Base-by-base conservation (phyloP, 2,888 invertebrate species). In the Stenotaenia linearis region DNA sequence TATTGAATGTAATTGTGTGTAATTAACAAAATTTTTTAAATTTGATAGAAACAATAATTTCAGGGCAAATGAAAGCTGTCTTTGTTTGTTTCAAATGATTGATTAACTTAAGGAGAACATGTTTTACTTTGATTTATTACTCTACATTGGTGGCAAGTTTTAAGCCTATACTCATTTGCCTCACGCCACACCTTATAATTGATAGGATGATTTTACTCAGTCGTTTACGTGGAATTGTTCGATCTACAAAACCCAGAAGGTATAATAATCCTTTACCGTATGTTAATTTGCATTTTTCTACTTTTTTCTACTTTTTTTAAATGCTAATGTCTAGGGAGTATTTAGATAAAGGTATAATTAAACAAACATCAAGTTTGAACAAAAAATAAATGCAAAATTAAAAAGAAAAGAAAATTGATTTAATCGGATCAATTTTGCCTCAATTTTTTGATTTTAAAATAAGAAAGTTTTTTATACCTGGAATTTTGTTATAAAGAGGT, bases 111-210 rank as follows among this genome's bases (percentile, higher is more conserved):
- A 37, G 10, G 37, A 37, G 37, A 37, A 15, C 12, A 9, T 56
- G 56, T 56, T 37, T 37, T 37, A 9, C 7, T 2, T n/a, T 56
- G 56, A 56, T 56, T 56, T 56, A 56, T 56, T 56, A n/a, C 56
- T n/a, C 56, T 56, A 56, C 56, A 56, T 56, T 56, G 56, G 56
- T 56, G 56, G 56, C 56, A 56, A 15, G 56, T 56, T 23, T 56
- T 56, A 56, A 37, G 21, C 56, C 56, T 56, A 56, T 56, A 18
- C 18, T 56, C 37, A 37, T 37, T 37, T 37, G 37, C 37, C 15
- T 37, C 56, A 56, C 56, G 18, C 56, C 56, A 56, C 56, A 56
- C 56, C 56, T 56, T 56, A 56, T n/a, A n/a, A 56, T 56, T 56
- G 56, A 56, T n/a, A 56, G 56, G 56, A 56, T 56, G 56, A 18